Base-by-base conservation (phyloP, 92 coral and sea anemone species). In the Montipora capitata region DNA sequence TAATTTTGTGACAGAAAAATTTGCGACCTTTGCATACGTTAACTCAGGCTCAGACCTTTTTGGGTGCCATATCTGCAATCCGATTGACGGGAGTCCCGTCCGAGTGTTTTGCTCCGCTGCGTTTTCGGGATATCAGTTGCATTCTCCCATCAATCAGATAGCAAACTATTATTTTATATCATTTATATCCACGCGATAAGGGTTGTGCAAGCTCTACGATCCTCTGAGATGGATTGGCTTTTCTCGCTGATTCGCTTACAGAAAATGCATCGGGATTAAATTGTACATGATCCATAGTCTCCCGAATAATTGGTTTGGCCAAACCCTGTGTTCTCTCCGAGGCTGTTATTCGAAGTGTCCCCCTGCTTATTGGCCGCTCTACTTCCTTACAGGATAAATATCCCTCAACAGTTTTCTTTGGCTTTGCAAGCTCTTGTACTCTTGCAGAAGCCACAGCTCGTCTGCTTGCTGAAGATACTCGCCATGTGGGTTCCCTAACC, bases 251-350 rank as follows among this genome's bases (percentile, higher is more conserved):
- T 62, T 89, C 90, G 18, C 98, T 92, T 6, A 98, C 99, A 27
- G 90, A 78, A 38, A 98, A 98, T 35, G 99, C 99, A 64, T 98
- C 98, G 4, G 98, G 98, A 70, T 95, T 95, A 68, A 95, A 95
- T 74, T 95, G 98, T 9, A 95, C 91, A 61, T 95, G 96, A 39
- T 95, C 98, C 98, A 95, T 95, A 1, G 99, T 88, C 78, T 96
- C 98, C 65, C 98, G 90, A 45, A 91, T 76, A 35, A 91, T 74
- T 1, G 99, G 99, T 80, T 89, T 93, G 16, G 99, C 81, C 68
- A 98, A 80, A 68, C 74, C 86, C 52, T 94, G 94, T 15, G 91
- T 94, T 68, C 99, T 88, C 7, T 98, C 99, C 9, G 98, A 92
- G 14, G 99, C 98, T 17, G 75, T 85, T 7, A 96, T 94, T n/a